Base-by-base conservation (phyloP, 2,113 vertebrate species). In the Shinisaurus crocodilurus region DNA sequence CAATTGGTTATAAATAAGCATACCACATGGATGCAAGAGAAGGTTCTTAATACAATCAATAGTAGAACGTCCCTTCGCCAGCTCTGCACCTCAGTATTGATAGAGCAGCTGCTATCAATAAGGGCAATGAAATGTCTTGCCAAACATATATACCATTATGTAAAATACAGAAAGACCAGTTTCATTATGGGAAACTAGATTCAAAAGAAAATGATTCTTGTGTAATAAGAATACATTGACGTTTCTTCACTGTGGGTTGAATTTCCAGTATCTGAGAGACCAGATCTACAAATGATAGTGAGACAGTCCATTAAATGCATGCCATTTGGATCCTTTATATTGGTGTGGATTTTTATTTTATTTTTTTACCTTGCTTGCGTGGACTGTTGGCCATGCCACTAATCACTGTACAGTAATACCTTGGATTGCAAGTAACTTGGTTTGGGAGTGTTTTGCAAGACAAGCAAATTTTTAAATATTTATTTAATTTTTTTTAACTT, bases 251-350 rank as follows among this genome's bases (percentile, higher is more conserved):
- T 79, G 84, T 27, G 34, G 5, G 82, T 12, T 25, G 91, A 37
- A 90, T 90, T 89, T 92, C 92, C 90, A 94, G 1, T 90, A 72
- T 86, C 57, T 82, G 88, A 92, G 34, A 93, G 91, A 93, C 85
- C 87, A 94, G 79, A 91, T 82, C 72, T 85, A 92, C 72, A 94
- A 94, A 94, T 83, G 16, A 91, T 1, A 0, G 0, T n/a, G n/a
- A 94, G 76, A 87, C 88, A 89, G 86, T 43, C 32, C 48, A 8
- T 89, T 91, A 86, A 92, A 85, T 70, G 32, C 13, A 90, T 74
- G 89, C 87, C 67, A 84, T 91, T 85, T 70, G 63, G 25, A 34
- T 70, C 43, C 40, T 9, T n/a, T 74, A 54, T 54, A 9, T 54
- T 54, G 34, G 20, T 7, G 10, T 75, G 48, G 34, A 32, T 18